Percentiles rank a stretch among this genome's conserved stretches.
These are phyloP conservation scores for Toxotes lorentzi DNA, from an alignment of 2,797 vertebrate genomes.

Conservation along the genomic window DNA sequence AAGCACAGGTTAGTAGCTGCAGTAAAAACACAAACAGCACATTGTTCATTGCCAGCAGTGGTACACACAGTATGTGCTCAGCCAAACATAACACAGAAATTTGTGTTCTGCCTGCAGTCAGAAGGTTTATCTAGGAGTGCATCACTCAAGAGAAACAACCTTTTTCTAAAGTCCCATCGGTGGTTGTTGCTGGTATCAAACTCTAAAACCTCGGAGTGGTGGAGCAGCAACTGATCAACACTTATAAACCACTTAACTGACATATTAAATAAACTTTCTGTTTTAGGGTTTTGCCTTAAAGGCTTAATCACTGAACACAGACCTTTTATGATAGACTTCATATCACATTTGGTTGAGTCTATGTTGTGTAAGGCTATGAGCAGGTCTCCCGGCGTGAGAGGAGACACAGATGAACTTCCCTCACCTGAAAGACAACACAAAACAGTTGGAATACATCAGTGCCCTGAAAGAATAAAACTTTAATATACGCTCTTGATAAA, in stretches of 20 bases:
- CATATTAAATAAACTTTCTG: background rate
- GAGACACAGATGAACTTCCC: conserved; percentile 92
- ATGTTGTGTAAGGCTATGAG: conserved; percentile 95
- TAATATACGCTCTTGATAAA: background rate
- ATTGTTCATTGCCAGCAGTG: background rate
- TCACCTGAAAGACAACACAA: conserved; percentile 85
- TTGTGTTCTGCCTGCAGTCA: too few relatives aligned
- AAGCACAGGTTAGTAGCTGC: conserved; percentile 97
- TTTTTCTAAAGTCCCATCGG: background rate
- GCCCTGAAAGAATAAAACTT: background rate
- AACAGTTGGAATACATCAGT: background rate
- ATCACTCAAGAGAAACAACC: too few relatives aligned
- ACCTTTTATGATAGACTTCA: conserved; percentile 99
- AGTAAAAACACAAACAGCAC: background rate
- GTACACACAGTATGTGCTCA: too few relatives aligned
- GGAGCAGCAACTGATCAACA: too few relatives aligned
- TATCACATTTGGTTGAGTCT: conserved; percentile 95
- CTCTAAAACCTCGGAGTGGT: background rate
- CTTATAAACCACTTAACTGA: background rate
- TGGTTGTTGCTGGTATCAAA: background rate
- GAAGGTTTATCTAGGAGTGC: too few relatives aligned
- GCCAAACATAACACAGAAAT: background rate
- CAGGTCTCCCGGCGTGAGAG: conserved; percentile 93
- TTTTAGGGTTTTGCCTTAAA: background rate
- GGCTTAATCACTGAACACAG: conserved; percentile 1